These are phyloP conservation scores for Sebastes ruberrimus DNA, from an alignment of 2,797 vertebrate species.

Conservation along the genomic window DNA sequence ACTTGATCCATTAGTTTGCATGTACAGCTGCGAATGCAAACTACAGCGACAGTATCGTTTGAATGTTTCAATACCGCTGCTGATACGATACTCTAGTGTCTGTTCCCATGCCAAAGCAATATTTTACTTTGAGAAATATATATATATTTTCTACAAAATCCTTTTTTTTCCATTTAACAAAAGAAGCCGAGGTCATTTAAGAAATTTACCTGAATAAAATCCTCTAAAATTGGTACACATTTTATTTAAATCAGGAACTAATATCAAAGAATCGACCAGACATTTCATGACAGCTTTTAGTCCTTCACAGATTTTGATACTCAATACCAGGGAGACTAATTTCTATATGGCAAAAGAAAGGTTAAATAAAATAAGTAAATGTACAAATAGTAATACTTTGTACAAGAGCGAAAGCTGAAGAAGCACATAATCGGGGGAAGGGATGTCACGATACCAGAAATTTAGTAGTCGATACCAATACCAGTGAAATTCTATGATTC, in stretches of 20 bases:
- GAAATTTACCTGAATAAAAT: background rate
- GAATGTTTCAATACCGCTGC: constrained; percentile 5
- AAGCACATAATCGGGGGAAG: background rate
- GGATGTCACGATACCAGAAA: too few species aligned
- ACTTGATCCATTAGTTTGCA: constrained; percentile 53
- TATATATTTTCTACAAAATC: background rate
- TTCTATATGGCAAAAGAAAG: background rate
- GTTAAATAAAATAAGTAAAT: background rate
- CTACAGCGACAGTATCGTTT: constrained; percentile 7
- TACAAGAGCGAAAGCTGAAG: background rate
- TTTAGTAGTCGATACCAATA: too few species aligned
- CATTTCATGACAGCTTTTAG: background rate
- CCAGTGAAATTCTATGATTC: too few species aligned
- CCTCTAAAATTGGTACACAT: background rate
- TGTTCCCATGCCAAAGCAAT: background rate
- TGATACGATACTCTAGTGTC: background rate
- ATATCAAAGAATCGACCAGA: background rate
- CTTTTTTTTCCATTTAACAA: background rate
- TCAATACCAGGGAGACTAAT: background rate
- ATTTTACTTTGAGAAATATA: background rate
- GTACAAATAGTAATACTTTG: background rate
- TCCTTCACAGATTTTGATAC: background rate
- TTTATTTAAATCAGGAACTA: background rate
- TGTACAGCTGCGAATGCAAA: constrained; percentile 52
- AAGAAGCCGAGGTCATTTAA: background rate